Evolutionary conservation across 2,113 vertebrate genomes (phyloP), one percentile per base, ranked within the genome.

Genomic region (Apteryx mantelli): DNA sequence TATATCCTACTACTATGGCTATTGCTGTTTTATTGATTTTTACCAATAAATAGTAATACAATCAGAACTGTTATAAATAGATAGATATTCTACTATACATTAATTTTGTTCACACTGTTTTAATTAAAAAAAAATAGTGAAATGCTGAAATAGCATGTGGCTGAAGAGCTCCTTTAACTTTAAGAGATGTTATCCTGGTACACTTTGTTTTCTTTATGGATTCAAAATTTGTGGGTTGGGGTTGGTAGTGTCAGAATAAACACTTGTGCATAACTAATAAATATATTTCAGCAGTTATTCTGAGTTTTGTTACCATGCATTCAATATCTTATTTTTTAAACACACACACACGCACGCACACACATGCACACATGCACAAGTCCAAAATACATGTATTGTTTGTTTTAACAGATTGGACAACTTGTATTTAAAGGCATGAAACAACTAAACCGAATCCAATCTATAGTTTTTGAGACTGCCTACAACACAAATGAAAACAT

Each of bases 401-500:
- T 94, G n/a, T 73, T 78, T 79, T 91, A 90, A 88, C 96, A 99
- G 99, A 98, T 99, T 79, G 99, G 99, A 20, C 99, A 99, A 93
- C 97, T 99, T 95, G 99, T 99, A 92, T 99, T 99, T 96, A 99
- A 99, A 98, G 99, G 99, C 77, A 98, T 99, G 98, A 99, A 98
- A 94, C 98, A 97, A 86, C 98, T 99, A 71, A 99, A 99, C 94
- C 97, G 99, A 92, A 99, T 99, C 95, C 99, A 99, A 88, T 99
- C 99, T 13, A 98, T 99, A 82, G 99, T 99, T 75, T 99, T 99
- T 3, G 99, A 99, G 96, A 99, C 99, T 12, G 99, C 99, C 81
- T 99, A 99, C 96, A 99, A 99, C 93, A 99, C 99, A 89, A 99
- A 99, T 6, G 99, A 99, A 95, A 99, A 99, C 97, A 98, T 99